Percentiles rank a stretch among this genome's conserved stretches.
Evolutionary conservation across 2,888 invertebrate genomes (phyloP).

Genomic region (Latrodectus elegans): DNA sequence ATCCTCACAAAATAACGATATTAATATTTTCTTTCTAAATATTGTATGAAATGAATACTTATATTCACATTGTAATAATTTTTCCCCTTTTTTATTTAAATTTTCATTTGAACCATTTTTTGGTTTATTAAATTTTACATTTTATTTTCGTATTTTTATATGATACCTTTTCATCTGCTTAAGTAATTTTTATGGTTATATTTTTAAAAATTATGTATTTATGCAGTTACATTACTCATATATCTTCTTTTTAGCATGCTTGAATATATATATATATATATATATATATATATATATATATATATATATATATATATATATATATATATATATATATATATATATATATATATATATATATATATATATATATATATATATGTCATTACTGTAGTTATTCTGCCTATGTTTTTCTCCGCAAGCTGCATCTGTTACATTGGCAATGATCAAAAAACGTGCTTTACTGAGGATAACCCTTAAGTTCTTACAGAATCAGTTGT

Average conservation of each 20-base stretch:
- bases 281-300: constrained; percentile 13
- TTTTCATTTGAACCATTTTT: no score
- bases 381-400: neutral
- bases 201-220: no score
- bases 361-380: constrained; percentile 12
- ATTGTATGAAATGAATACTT: no score
- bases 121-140: no score
- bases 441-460: neutral
- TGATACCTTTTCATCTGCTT: no score
- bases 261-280: constrained; percentile 9
- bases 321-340: constrained; percentile 17
- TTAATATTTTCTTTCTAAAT: no score
- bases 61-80: no score
- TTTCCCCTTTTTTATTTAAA: no score
- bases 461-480: constrained; percentile 31
- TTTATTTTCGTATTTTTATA: no score
- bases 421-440: neutral
- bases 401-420: neutral
- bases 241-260: neutral
- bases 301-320: constrained; percentile 13
- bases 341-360: constrained; percentile 17
- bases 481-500: constrained; percentile 27
- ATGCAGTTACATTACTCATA: neutral
- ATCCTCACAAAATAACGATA: no score
- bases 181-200: no score